A percentile compares a stretch with the other conserved stretches of the same genome.
phyloP scores from a whole-genome alignment of 2,797 vertebrate genomes.

The Numenius phaeopus region DNA sequence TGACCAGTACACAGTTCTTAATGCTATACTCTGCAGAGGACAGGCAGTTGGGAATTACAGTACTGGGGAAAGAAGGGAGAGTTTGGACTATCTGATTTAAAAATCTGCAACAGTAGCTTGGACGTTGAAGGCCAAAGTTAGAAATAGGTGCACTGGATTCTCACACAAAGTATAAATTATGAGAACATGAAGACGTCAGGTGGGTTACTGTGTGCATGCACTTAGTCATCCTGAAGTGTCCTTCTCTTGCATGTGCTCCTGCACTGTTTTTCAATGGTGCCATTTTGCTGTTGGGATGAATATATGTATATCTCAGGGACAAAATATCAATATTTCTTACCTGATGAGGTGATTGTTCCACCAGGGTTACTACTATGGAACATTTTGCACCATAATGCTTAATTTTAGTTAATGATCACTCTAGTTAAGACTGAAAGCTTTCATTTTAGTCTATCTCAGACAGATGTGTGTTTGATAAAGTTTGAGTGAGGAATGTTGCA shows the following conservation, averaged over 20 bases:
- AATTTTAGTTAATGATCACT: neutral
- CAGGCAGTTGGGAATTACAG: neutral
- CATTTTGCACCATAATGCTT: neutral
- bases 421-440: neutral
- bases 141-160: neutral
- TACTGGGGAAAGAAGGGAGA: neutral
- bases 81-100: neutral
- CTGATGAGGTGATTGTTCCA: neutral
- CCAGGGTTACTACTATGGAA: neutral
- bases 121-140: neutral
- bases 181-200: neutral
- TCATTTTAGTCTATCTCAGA: neutral
- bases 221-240: neutral
- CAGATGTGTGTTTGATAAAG: neutral
- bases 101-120: neutral
- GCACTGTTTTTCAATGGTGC: neutral
- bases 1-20: neutral
- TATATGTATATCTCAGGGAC: neutral
- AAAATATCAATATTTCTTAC: neutral
- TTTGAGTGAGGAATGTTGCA: neutral
- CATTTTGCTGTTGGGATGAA: neutral
- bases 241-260: neutral
- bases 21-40: neutral
- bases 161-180: neutral
- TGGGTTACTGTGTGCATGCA: neutral